Evolutionary conservation across 2,113 vertebrate genomes (phyloP).

Genomic region (Chloroceryle aenea): DNA sequence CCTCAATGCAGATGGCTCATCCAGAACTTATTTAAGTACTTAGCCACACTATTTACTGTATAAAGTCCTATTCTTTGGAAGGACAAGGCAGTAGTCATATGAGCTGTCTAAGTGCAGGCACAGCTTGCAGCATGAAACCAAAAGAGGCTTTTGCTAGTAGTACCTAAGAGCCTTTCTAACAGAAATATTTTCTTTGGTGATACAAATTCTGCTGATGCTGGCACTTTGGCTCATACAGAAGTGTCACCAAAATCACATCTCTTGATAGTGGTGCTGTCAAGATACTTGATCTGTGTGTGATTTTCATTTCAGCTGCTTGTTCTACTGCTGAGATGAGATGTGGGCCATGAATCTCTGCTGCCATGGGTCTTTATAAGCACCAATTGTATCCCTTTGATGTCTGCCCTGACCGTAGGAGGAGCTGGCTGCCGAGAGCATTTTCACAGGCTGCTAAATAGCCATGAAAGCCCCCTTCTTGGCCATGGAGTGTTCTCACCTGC

Average conservation of each 20-base stretch:
- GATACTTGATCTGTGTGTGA: neutral
- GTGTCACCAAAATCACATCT: neutral
- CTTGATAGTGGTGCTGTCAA: neutral
- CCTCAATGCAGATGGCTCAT: neutral
- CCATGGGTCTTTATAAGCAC: neutral
- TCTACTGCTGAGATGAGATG: neutral
- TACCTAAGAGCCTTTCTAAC: neutral
- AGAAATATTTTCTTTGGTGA: neutral
- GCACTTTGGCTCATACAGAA: neutral
- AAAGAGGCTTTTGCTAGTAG: neutral
- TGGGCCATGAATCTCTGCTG: neutral
- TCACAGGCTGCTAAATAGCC: neutral
- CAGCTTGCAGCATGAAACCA: neutral
- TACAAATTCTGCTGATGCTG: neutral
- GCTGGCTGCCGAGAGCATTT: neutral
- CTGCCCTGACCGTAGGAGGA: neutral
- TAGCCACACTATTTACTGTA: neutral
- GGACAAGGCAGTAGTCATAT: neutral
- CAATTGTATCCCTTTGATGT: neutral
- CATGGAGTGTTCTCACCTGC: slow-evolving; percentile 63
- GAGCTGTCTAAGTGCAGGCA: neutral
- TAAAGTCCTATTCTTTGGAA: neutral
- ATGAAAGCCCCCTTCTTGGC: neutral
- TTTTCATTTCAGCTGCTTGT: neutral
- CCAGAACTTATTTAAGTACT: neutral